phyloP scores from a whole-genome alignment of 2,888 invertebrate species.

The Amblyjoppa proteus region DNA sequence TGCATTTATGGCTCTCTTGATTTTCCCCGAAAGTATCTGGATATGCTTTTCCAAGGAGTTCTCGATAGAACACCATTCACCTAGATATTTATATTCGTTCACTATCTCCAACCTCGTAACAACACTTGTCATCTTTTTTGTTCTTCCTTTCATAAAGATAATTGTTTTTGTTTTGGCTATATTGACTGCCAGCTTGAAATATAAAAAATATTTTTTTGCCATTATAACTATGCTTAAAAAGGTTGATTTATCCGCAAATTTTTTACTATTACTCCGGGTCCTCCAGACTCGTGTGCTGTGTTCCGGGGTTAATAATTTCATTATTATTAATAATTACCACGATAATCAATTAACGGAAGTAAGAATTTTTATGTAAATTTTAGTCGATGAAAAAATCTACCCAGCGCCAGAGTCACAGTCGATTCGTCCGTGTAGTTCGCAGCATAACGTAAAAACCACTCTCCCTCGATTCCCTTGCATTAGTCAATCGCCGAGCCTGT shows the following conservation, averaged over 20 bases:
- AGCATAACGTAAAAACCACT: slow-evolving; percentile 48
- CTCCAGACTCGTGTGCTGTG: too few relatives aligned
- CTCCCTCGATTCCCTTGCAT: slow-evolving; percentile 45
- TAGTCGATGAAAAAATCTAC: not conserved
- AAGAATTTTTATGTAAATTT: not conserved
- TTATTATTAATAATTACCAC: too few relatives aligned
- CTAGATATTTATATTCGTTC: not conserved
- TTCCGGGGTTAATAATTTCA: too few relatives aligned
- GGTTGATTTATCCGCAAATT: too few relatives aligned
- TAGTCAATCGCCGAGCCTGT: slow-evolving; percentile 11
- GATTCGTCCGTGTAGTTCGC: slow-evolving; percentile 29
- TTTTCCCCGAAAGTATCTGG: not conserved
- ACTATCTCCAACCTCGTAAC: not conserved
- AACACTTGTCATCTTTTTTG: slow-evolving; percentile 1
- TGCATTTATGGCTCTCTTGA: slow-evolving; percentile 12
- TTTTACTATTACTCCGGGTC: too few relatives aligned
- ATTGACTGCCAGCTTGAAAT: not conserved
- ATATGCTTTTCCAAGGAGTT: slow-evolving; percentile 9
- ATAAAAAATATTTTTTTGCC: too few relatives aligned
- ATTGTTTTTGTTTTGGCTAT: not conserved
- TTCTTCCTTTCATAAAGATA: slow-evolving; percentile 2
- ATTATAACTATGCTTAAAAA: too few relatives aligned
- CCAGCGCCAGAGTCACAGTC: slow-evolving; percentile 36
- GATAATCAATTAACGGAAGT: too few relatives aligned
- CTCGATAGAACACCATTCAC: not conserved